These are phyloP conservation scores for Atta cephalotes DNA, from an alignment of 1,140 invertebrate genomes.

Conservation along the genomic window DNA sequence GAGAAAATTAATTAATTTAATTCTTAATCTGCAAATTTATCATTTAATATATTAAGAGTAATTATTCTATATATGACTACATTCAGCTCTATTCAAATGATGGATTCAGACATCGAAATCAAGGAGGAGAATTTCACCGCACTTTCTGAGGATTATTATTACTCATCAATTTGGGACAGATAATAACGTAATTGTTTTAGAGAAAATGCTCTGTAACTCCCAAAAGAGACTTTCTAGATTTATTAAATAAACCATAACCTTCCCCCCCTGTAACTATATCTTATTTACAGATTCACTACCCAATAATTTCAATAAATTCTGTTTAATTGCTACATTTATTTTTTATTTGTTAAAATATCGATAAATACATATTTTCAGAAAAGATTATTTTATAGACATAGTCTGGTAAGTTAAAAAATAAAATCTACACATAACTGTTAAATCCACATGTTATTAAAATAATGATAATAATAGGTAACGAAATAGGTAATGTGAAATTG, in stretches of 20 bases:
- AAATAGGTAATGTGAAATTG: background rate
- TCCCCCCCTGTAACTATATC: no score
- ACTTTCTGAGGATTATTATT: slow-evolving; percentile 6
- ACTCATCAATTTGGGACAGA: slow-evolving; percentile 13
- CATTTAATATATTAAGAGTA: slow-evolving; percentile 23
- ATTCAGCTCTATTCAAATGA: slow-evolving; percentile 39
- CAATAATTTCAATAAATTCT: slow-evolving; percentile 7
- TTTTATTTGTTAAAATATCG: background rate
- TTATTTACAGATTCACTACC: background rate
- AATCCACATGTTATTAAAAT: background rate
- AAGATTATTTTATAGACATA: background rate
- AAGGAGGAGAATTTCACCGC: slow-evolving; percentile 17
- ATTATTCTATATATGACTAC: slow-evolving; percentile 24
- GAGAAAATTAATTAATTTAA: slow-evolving; percentile 13
- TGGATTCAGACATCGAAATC: slow-evolving; percentile 29
- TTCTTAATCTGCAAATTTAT: slow-evolving; percentile 37
- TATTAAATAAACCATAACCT: background rate
- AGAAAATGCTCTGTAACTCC: background rate
- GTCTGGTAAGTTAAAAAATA: background rate
- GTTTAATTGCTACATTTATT: background rate
- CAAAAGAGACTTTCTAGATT: background rate
- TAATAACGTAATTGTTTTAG: slow-evolving; percentile 7
- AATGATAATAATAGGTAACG: background rate
- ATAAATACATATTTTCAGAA: background rate
- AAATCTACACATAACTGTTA: background rate